Evolutionary conservation across 2,888 invertebrate genomes (phyloP), one percentile per base, ranked within the genome.

Genomic region (Tipula unca): DNA sequence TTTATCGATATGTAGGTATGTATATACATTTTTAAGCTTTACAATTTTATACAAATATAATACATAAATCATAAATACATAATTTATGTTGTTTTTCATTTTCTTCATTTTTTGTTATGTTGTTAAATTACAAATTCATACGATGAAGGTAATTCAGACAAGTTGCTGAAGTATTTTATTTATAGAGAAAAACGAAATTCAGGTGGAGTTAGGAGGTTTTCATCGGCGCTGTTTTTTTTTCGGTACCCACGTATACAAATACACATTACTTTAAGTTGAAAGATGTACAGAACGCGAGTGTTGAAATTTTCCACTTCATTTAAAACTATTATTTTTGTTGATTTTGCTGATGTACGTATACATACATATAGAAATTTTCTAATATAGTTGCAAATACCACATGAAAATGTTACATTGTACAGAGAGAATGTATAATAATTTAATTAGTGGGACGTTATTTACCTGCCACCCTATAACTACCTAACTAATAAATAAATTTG

Each of bases 61-160:
- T 10, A 69, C 69, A 69, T 69, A 69, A 69, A 69, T 69, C 69
- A 69, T 69, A 69, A 69, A 69, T 69, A 69, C 25, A 69, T 69
- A 69, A 69, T 69, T 69, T 69, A 69, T 69, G 69, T 69, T 69
- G 69, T 69, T 69, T 48, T 69, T 69, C 25, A 25, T 48, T 48
- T 39, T 1, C 5, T 39, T 39, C 10, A 8, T 39, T 39, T 32
- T 48, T n/a, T 69, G 69, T 25, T 69, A 25, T 69, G 69, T 69
- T 69, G 69, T 69, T 69, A 69, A 69, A 69, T 69, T 69, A 69
- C 69, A 69, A 69, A 69, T 69, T 69, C 69, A 69, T 48, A 69
- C 69, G 69, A 69, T 69, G 69, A 69, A 69, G 69, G 69, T 69
- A 69, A 69, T 69, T 69, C 69, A 69, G 25, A 69, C 69, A 69